phyloP scores from a whole-genome alignment of 2,888 invertebrate genomes.

The Pelosia muscerda region DNA sequence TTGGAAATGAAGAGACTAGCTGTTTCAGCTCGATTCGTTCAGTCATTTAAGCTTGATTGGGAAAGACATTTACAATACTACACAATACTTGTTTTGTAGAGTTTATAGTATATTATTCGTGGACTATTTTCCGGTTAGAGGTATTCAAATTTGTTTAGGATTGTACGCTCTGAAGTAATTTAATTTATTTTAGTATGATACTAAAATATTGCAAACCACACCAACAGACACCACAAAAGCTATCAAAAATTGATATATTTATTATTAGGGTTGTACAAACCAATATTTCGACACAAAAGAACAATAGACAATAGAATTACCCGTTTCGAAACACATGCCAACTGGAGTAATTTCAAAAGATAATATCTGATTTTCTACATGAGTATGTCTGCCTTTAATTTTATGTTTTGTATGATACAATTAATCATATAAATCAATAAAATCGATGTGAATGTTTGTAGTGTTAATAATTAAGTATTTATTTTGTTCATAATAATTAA shows the following conservation, averaged over 20 bases:
- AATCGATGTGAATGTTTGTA: too few species aligned
- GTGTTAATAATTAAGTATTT: too few species aligned
- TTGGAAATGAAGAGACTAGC: too few species aligned
- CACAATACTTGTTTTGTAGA: too few species aligned
- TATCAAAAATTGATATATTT: constrained; percentile 1
- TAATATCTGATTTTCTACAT: constrained; percentile 30
- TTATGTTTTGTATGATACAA: background rate
- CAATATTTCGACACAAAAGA: constrained; percentile 37
- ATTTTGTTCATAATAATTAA: too few species aligned
- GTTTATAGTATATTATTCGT: too few species aligned
- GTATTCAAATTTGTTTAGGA: background rate
- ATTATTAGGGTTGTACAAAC: constrained; percentile 32
- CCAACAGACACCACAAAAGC: background rate
- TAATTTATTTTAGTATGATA: background rate
- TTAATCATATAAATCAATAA: background rate
- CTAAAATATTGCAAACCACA: background rate
- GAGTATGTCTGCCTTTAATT: background rate
- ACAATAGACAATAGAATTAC: constrained; percentile 66
- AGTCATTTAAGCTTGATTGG: too few species aligned
- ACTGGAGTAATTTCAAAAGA: constrained; percentile 30
- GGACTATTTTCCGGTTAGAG: too few species aligned
- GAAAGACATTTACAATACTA: too few species aligned
- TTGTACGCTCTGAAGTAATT: background rate
- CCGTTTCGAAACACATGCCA: constrained; percentile 26
- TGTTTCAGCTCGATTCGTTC: too few species aligned